These are phyloP conservation scores for Drosophila maculinotata DNA, from an alignment of 2,888 invertebrate genomes.

Conservation along the genomic window DNA sequence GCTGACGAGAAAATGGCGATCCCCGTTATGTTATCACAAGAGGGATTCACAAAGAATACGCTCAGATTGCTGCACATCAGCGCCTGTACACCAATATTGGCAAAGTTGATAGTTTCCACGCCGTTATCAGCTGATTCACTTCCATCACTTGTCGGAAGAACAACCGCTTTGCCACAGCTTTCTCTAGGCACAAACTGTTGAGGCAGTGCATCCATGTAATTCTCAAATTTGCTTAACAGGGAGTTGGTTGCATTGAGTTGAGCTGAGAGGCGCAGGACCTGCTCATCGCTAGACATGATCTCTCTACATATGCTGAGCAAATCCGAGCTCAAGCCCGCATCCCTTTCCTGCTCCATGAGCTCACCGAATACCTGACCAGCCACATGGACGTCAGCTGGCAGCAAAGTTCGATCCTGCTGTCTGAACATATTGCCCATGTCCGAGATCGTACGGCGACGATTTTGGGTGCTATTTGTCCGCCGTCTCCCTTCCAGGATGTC, in stretches of 20 bases:
- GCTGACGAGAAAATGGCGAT: slow-evolving; percentile 75
- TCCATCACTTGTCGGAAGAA: slow-evolving; percentile 8
- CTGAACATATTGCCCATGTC: slow-evolving; percentile 59
- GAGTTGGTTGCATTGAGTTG: slow-evolving; percentile 88
- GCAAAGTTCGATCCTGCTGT: slow-evolving; percentile 77
- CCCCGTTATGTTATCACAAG: slow-evolving; percentile 78
- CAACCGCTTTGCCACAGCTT: slow-evolving; percentile 51
- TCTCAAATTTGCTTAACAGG: slow-evolving; percentile 87
- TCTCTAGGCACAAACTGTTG: slow-evolving; percentile 45
- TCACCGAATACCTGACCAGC: slow-evolving; percentile 82
- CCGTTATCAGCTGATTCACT: slow-evolving; percentile 25
- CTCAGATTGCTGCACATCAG: slow-evolving; percentile 79
- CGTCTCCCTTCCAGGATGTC: slow-evolving; percentile 64
- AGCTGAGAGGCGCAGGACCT: slow-evolving; percentile 80
- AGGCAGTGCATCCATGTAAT: slow-evolving; percentile 86
- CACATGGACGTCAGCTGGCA: slow-evolving; percentile 87
- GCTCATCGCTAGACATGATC: slow-evolving; percentile 86
- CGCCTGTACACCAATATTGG: slow-evolving; percentile 75
- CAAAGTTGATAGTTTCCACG: slow-evolving; percentile 59
- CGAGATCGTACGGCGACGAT: slow-evolving; percentile 42
- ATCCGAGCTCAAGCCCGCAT: slow-evolving; percentile 64
- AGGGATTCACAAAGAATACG: slow-evolving; percentile 82
- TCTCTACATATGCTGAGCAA: slow-evolving; percentile 85
- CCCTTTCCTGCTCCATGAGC: slow-evolving; percentile 57
- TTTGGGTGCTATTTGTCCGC: slow-evolving; percentile 35